A percentile compares a stretch with the other conserved stretches of the same genome.
These are phyloP conservation scores for Scolopax mira DNA, from an alignment of 2,113 vertebrate species.

Conservation along the genomic window DNA sequence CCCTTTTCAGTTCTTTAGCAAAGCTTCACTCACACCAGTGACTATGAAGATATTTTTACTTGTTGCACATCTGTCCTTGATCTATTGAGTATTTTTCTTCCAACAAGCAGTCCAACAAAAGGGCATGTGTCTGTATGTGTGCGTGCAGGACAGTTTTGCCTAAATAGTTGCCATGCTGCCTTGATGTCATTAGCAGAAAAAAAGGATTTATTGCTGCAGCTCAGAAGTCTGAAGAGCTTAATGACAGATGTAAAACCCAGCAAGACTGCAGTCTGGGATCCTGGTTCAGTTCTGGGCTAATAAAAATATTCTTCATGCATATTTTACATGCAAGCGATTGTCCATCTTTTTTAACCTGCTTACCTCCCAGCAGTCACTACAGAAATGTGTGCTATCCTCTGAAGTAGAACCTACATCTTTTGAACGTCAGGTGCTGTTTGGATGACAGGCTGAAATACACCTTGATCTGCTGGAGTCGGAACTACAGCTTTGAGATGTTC, in stretches of 20 bases:
- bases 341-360: not conserved
- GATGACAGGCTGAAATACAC: not conserved
- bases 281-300: not conserved
- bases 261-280: not conserved
- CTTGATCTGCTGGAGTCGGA: not conserved
- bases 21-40: not conserved
- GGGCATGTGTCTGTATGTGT: not conserved
- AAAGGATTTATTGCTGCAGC: not conserved
- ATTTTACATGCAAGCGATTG: not conserved
- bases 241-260: not conserved
- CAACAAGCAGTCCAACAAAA: not conserved
- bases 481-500: not conserved
- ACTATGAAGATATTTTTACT: constrained; percentile 36
- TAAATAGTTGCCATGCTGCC: not conserved
- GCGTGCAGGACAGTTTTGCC: not conserved
- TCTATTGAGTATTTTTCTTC: not conserved
- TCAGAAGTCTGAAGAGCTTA: constrained; percentile 11
- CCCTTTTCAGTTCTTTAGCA: not conserved
- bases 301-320: not conserved
- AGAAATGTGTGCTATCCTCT: not conserved
- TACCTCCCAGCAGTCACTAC: not conserved
- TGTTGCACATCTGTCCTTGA: constrained; percentile 2
- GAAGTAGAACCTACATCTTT: not conserved
- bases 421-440: not conserved
- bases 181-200: not conserved